Evolutionary conservation across 2,888 invertebrate species (phyloP), one percentile per base, ranked within the genome.

Genomic region (Eurytoma adleriae): DNA sequence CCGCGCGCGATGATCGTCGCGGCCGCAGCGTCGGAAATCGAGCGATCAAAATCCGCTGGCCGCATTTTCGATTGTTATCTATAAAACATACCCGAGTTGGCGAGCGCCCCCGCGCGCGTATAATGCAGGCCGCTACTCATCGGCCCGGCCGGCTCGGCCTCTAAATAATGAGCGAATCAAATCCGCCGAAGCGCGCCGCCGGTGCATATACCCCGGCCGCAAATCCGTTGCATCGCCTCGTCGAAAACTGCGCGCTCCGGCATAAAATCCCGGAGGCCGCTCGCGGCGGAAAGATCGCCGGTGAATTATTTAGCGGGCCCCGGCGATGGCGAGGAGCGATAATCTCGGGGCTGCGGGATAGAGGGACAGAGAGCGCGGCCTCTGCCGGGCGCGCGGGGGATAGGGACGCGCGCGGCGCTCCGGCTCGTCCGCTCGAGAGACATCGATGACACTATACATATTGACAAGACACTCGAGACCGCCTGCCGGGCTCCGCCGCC

Each of bases 371-470:
- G 61, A 18, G 71, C 24, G 40, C 40, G 40, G 40, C 40, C 40
- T 40, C 40, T 40, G 40, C 40, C 40, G 40, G 40, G 40, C n/a
- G 40, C 61, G 71, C 76, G 61, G 75, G 78, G 59, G 2, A 54
- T 79, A 57, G 78, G 24, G 24, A 24, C 24, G 24, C 69, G 67
- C 74, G 69, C 71, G 75, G 73, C 68, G 78, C 74, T 66, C 68
- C 78, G 81, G 76, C 71, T 81, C 82, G 81, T 79, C 76, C 72
- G 57, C 16, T 68, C 62, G 75, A 90, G 89, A 89, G 88, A 90
- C 90, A 89, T 90, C 90, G 90, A 90, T 90, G 90, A 90, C 89
- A 89, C 89, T 90, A 90, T 90, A 90, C 89, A 90, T 90, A 90
- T 90, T 90, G 89, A 90, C 89, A 90, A 90, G 89, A 88, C 89